Conservation (phyloP, 1,140 invertebrate species). For the Liolophura sinensis region DNA sequence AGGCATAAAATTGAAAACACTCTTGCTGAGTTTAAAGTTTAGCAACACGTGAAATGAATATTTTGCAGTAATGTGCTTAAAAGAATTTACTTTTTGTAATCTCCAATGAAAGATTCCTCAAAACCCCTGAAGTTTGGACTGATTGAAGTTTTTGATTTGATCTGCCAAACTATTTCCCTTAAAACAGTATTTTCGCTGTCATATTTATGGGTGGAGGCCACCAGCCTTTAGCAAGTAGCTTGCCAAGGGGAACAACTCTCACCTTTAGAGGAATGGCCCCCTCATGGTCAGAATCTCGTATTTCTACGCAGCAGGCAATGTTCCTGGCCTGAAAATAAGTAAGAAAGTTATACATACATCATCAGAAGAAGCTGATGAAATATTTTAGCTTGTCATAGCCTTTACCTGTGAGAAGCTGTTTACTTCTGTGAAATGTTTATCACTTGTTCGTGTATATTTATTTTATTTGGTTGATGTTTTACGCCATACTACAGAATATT, state of each 20-base stretch:
- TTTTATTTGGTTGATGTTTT: too few species aligned
- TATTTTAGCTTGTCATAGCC: background rate
- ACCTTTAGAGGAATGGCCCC: slow-evolving; percentile 72
- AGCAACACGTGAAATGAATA: too few species aligned
- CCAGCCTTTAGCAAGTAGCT: background rate
- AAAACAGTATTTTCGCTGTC: background rate
- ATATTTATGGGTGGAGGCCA: background rate
- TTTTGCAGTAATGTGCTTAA: too few species aligned
- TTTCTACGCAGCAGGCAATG: slow-evolving; percentile 84
- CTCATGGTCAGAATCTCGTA: slow-evolving; percentile 77
- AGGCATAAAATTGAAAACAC: too few species aligned
- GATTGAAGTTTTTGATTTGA: background rate
- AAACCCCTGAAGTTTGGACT: background rate
- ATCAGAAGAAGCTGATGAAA: background rate
- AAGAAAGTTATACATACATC: slow-evolving; percentile 3
- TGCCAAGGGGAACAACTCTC: slow-evolving; percentile 21
- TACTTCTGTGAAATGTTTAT: too few species aligned
- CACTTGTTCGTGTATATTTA: too few species aligned
- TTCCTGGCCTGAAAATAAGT: slow-evolving; percentile 75
- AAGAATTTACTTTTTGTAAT: too few species aligned
- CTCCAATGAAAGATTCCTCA: too few species aligned
- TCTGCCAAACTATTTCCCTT: background rate
- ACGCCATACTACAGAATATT: too few species aligned
- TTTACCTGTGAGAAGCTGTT: too few species aligned
- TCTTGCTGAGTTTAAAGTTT: too few species aligned